Evolutionary conservation across 2,113 vertebrate genomes (phyloP), one percentile per base, ranked within the genome.

Genomic region (Cebidichthys violaceus): DNA sequence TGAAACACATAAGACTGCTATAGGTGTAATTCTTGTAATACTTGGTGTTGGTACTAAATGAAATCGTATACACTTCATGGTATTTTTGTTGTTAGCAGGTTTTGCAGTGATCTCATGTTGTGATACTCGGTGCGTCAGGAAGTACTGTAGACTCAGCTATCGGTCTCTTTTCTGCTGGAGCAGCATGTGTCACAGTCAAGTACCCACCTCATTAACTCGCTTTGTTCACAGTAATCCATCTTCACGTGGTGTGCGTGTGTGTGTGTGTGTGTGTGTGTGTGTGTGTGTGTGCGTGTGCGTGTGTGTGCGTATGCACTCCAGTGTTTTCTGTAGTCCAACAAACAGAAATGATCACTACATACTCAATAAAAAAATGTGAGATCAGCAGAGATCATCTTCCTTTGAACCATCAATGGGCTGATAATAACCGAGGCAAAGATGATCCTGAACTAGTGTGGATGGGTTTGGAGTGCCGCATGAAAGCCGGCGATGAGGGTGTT

Each of bases 121-220:
- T 43, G 20, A 31, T 17, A 33, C 41, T 20, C 4, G 6, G 2
- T 15, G 43, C 5, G 5, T 87, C 75, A 35, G 24, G 41, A 47
- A 60, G 52, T 72, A 66, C 37, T 84, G 82, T 79, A 76, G 57
- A 84, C 67, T 88, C 85, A 87, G 80, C 89, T 65, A 13, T 85
- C 59, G 69, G 64, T 67, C 54, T 77, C 27, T 57, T 87, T 88
- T 87, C 72, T 90, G 85, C 88, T 84, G 66, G 81, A 86, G 80
- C 91, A 91, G 89, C 89, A 85, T 79, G 79, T 86, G 91, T 88
- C 86, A 81, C 79, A 87, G 73, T 75, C 82, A 85, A 81, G 77
- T 84, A 73, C 82, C 87, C 88, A 83, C 83, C 88, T 91, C 89
- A 89, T 91, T 90, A 79, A 87, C 81, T 83, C 20, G 9, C 79